Evolutionary conservation across 2,888 invertebrate genomes (phyloP).

Genomic region (Ophion obscuratus): DNA sequence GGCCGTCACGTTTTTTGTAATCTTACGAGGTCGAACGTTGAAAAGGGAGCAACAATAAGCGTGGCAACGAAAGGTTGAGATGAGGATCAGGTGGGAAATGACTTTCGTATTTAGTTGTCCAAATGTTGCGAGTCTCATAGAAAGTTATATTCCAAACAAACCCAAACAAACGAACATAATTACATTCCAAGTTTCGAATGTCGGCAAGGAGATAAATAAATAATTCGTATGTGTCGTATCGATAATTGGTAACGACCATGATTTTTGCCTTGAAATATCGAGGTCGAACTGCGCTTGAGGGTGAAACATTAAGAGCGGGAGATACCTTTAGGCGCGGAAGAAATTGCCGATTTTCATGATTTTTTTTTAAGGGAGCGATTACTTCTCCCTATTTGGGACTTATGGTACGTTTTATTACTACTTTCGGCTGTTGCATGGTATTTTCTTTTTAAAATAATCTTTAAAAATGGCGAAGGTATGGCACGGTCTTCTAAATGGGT

Average conservation of each 20-base stretch:
- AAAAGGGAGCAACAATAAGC: background rate
- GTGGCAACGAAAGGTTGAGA: background rate
- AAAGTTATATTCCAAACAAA: background rate
- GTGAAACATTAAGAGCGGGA: slow-evolving; percentile 24
- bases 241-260: slow-evolving; percentile 21
- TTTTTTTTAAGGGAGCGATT: too few species aligned
- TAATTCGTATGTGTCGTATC: background rate
- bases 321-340: too few species aligned
- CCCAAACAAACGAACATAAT: background rate
- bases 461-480: too few species aligned
- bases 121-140: background rate
- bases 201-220: background rate
- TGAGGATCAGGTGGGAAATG: slow-evolving; percentile 14
- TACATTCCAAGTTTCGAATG: background rate
- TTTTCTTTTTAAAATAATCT: too few species aligned
- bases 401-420: too few species aligned
- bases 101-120: slow-evolving; percentile 31
- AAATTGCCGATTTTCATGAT: too few species aligned
- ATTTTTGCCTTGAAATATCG: slow-evolving; percentile 32
- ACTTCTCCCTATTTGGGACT: too few species aligned
- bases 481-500: too few species aligned
- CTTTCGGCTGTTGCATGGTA: too few species aligned
- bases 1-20: background rate
- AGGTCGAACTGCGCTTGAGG: slow-evolving; percentile 49
- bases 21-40: background rate